A percentile compares a stretch with the other conserved stretches of the same genome.
phyloP scores from a whole-genome alignment of 2,113 vertebrate species.

The Carlito syrichta region DNA sequence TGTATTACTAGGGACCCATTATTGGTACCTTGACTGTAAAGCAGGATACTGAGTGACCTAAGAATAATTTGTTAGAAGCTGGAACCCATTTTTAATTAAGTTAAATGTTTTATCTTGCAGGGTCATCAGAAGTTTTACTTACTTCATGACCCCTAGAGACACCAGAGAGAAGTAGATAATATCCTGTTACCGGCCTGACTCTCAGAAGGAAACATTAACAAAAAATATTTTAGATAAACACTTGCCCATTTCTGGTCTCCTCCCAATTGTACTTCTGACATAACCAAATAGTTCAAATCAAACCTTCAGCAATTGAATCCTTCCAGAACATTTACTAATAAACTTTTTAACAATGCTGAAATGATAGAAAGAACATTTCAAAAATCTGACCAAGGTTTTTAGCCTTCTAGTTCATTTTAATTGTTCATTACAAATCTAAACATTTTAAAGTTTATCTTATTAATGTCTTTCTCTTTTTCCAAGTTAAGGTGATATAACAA shows the following conservation, averaged over 20 bases:
- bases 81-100: neutral
- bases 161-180: neutral
- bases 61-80: neutral
- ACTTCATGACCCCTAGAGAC: neutral
- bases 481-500: neutral
- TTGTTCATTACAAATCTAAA: neutral
- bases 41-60: neutral
- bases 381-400: neutral
- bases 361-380: neutral
- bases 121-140: neutral
- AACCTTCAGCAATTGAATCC: neutral
- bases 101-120: neutral
- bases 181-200: neutral
- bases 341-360: neutral
- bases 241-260: conserved; percentile 18
- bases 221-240: conserved; percentile 40
- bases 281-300: neutral
- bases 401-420: neutral
- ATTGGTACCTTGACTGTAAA: neutral
- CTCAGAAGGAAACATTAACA: neutral
- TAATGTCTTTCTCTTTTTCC: neutral
- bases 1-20: neutral
- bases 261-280: neutral
- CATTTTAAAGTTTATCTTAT: neutral
- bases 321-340: neutral